Evolutionary conservation across 1,140 invertebrate genomes (phyloP).

Genomic region (Neotoxoptera formosana): DNA sequence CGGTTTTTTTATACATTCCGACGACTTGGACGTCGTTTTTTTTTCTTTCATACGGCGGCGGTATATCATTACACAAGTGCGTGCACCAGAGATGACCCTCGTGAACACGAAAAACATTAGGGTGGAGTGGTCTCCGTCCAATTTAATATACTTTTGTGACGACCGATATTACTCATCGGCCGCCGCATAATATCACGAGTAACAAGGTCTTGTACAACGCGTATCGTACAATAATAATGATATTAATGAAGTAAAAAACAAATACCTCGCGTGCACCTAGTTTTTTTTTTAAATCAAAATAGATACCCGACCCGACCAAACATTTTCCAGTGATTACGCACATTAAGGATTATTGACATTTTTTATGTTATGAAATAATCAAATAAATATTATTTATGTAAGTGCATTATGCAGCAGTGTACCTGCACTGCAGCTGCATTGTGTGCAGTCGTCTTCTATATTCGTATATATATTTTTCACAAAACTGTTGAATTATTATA

Average conservation of each 20-base stretch:
- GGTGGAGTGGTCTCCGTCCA: not conserved
- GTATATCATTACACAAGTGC: slow-evolving; percentile 10
- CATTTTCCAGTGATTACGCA: not conserved
- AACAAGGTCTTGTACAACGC: not conserved
- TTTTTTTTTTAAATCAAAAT: not conserved
- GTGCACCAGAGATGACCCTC: not conserved
- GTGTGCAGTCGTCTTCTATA: not conserved
- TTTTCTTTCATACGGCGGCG: not conserved
- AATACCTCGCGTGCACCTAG: not conserved
- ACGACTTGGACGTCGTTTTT: not conserved
- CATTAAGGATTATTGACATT: not conserved
- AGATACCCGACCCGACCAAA: not conserved
- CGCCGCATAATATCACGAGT: not conserved
- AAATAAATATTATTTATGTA: no score
- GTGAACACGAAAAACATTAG: slow-evolving; percentile 2
- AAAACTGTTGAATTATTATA: not conserved
- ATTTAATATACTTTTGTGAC: not conserved
- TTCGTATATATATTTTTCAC: not conserved
- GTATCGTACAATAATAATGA: no score
- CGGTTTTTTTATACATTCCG: slow-evolving; percentile 40
- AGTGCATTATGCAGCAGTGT: not conserved
- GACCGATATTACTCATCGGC: not conserved
- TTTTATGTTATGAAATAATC: no score
- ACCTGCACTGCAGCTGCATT: not conserved
- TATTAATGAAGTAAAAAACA: not conserved